These are phyloP conservation scores for Euura saliciscinereae DNA, from an alignment of 1,140 invertebrate species.

Conservation along the genomic window DNA sequence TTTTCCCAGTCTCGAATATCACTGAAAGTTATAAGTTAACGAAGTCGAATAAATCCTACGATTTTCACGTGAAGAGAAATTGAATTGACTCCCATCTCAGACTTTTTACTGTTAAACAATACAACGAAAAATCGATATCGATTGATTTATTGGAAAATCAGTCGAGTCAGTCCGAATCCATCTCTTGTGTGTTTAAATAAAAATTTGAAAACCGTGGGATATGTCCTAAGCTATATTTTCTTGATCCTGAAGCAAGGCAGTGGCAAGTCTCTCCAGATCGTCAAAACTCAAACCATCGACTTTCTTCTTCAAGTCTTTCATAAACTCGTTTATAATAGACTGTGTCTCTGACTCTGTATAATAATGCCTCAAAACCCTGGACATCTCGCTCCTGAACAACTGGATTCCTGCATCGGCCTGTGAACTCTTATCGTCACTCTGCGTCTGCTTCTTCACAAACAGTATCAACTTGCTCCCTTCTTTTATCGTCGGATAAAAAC, in stretches of 20 bases:
- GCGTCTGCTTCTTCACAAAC: conserved; percentile 44
- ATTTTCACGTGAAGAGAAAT: too few relatives aligned
- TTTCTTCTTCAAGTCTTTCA: conserved; percentile 54
- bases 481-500: conserved; percentile 57
- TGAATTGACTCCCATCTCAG: too few relatives aligned
- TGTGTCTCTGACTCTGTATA: conserved; percentile 53
- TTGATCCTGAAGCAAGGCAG: conserved; percentile 55
- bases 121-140: too few relatives aligned
- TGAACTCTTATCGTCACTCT: conserved; percentile 30
- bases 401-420: conserved; percentile 37
- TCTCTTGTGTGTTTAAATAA: background rate
- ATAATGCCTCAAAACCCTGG: conserved; percentile 50
- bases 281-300: conserved; percentile 54
- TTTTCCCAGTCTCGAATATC: too few relatives aligned
- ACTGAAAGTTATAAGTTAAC: too few relatives aligned
- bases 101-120: conserved; percentile 24
- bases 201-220: background rate
- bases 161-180: too few relatives aligned
- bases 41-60: too few relatives aligned
- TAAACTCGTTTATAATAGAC: conserved; percentile 51
- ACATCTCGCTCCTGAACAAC: conserved; percentile 48
- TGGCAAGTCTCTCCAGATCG: conserved; percentile 58
- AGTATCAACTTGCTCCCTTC: conserved; percentile 54
- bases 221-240: conserved; percentile 41
- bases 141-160: too few relatives aligned